Conservation (phyloP, 2,113 vertebrate species). For the Felis chaus region DNA sequence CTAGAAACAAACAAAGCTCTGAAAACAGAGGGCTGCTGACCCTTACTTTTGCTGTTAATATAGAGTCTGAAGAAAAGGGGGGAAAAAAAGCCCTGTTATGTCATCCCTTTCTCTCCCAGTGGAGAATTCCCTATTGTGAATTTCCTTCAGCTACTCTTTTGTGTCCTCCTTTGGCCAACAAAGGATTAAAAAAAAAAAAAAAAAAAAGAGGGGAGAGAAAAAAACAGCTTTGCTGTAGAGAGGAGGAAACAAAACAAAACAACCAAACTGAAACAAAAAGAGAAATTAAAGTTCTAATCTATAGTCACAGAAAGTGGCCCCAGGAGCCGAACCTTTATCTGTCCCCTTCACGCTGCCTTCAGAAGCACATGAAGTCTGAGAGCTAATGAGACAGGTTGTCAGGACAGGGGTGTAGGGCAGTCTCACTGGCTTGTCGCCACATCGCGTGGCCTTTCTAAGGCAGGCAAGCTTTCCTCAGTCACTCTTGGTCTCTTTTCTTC, state of each 20-base stretch:
- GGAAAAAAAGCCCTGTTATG: not conserved
- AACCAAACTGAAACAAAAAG: not conserved
- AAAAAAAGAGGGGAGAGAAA: not conserved
- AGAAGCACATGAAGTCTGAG: not conserved
- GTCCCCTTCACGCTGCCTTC: not conserved
- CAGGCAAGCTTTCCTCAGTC: not conserved
- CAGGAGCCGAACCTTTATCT: not conserved
- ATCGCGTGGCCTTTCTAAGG: not conserved
- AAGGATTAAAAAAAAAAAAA: not conserved
- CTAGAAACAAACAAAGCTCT: not conserved
- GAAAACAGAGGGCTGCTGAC: not conserved
- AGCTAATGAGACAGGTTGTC: no score
- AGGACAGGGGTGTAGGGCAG: no score
- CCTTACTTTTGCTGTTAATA: not conserved
- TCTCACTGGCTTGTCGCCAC: no score
- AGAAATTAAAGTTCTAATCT: not conserved
- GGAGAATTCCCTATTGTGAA: conserved; percentile 25
- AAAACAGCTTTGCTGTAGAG: not conserved
- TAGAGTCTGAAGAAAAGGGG: not conserved
- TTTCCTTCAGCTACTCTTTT: conserved; percentile 15
- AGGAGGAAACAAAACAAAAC: not conserved
- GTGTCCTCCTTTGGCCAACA: not conserved
- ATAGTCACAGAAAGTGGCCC: not conserved
- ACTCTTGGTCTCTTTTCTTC: not conserved
- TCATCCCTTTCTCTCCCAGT: not conserved